Evolutionary conservation across 2,888 invertebrate genomes (phyloP).

Genomic region (Lycocerus yunnanus): DNA sequence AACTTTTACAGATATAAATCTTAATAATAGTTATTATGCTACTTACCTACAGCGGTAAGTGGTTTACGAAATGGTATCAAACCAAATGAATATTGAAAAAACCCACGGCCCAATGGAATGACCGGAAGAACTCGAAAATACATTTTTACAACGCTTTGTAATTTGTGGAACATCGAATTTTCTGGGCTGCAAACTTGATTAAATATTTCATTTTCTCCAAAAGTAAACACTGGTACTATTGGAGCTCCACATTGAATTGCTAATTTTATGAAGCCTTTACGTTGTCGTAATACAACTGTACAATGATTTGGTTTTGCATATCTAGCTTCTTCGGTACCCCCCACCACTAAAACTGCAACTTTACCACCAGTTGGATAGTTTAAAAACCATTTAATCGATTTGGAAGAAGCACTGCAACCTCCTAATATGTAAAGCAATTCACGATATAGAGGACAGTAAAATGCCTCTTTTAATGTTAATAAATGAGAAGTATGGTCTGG

Average conservation of each 20-base stretch:
- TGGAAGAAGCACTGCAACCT: slow-evolving; percentile 62
- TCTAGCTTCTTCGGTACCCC: slow-evolving; percentile 88
- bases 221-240: slow-evolving; percentile 87
- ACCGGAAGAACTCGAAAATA: slow-evolving; percentile 77
- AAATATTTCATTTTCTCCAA: slow-evolving; percentile 88
- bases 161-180: slow-evolving; percentile 66
- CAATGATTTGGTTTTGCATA: slow-evolving; percentile 80
- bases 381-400: slow-evolving; percentile 69
- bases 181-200: slow-evolving; percentile 75
- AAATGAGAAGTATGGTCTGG: slow-evolving; percentile 57
- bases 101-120: slow-evolving; percentile 79
- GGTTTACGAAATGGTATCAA: slow-evolving; percentile 80
- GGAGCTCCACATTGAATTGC: slow-evolving; percentile 65
- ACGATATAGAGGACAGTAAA: slow-evolving; percentile 70
- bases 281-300: slow-evolving; percentile 70
- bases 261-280: slow-evolving; percentile 64
- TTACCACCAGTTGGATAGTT: slow-evolving; percentile 60
- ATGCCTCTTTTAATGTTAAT: slow-evolving; percentile 68
- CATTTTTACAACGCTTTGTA: slow-evolving; percentile 72
- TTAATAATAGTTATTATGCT: not conserved
- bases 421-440: slow-evolving; percentile 68
- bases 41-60: slow-evolving; percentile 86
- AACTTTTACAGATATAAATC: too few relatives aligned
- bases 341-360: slow-evolving; percentile 78
- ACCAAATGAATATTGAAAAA: slow-evolving; percentile 93